Conservation (phyloP, 2,888 invertebrate genomes). For the Prostheceraeus crozeri region DNA sequence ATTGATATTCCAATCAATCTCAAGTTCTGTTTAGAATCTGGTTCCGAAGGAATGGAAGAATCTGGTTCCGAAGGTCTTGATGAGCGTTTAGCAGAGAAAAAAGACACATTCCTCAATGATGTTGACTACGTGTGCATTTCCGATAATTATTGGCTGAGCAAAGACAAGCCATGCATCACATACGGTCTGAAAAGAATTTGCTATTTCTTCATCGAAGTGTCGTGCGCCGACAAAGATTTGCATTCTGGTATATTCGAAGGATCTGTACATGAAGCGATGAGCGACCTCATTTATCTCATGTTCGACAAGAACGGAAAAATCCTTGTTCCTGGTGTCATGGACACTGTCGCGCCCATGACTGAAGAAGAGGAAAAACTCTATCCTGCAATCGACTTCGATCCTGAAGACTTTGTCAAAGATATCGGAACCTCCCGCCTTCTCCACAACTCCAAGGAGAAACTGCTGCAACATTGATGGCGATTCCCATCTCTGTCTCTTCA, state of each 20-base stretch:
- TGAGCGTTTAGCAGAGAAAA: conserved; percentile 66
- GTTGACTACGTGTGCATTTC: conserved; percentile 93
- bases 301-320: conserved; percentile 79
- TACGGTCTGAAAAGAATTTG: conserved; percentile 84
- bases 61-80: conserved; percentile 91
- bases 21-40: conserved; percentile 80
- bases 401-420: conserved; percentile 66
- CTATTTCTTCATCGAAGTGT: conserved; percentile 79
- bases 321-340: conserved; percentile 70
- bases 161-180: conserved; percentile 88
- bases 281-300: conserved; percentile 69
- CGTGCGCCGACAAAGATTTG: conserved; percentile 80
- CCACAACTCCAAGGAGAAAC: conserved; percentile 71
- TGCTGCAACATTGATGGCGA: conserved; percentile 90
- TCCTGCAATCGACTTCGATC: conserved; percentile 33
- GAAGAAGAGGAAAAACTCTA: conserved; percentile 61
- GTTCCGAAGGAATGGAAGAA: conserved; percentile 98
- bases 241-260: conserved; percentile 95
- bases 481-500: conserved; percentile 85
- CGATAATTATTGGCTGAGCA: conserved; percentile 97
- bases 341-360: conserved; percentile 71
- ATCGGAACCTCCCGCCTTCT: conserved; percentile 65
- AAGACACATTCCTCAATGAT: conserved; percentile 70
- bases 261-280: conserved; percentile 72
- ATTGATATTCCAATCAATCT: conserved; percentile 40